These are phyloP conservation scores for Sebastes aleutianus DNA, from an alignment of 2,797 vertebrate species.

Conservation along the genomic window DNA sequence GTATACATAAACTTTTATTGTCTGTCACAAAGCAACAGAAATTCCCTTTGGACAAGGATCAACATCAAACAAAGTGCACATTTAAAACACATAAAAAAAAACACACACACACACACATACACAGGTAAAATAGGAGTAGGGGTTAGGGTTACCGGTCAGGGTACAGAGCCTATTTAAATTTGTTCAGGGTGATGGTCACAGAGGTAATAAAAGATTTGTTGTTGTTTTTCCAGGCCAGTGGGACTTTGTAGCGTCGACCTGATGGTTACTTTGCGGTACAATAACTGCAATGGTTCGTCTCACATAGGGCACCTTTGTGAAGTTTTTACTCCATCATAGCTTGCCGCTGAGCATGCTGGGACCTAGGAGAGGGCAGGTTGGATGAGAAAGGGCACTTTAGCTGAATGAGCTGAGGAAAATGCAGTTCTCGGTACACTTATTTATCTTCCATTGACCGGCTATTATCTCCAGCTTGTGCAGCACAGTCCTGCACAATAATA, in stretches of 20 bases:
- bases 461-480: conserved; percentile 40
- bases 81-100: neutral
- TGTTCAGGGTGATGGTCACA: neutral
- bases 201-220: neutral
- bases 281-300: neutral
- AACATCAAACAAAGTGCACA: neutral
- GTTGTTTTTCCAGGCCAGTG: neutral
- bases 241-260: neutral
- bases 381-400: conserved; percentile 18
- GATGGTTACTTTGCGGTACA: neutral
- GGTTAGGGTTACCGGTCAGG: neutral
- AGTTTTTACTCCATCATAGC: neutral
- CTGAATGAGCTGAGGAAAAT: conserved; percentile 24
- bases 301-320: neutral
- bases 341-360: neutral
- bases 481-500: conserved; percentile 11
- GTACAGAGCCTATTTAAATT: neutral
- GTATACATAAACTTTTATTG: neutral
- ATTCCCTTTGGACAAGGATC: neutral
- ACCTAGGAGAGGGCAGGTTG: neutral
- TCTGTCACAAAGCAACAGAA: neutral
- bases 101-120: neutral
- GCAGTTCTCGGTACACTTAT: conserved; percentile 2
- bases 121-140: too few relatives aligned
- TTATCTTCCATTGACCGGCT: conserved; percentile 23